Percentiles rank a stretch among this genome's conserved stretches.
These are phyloP conservation scores for Andrena hattorfiana DNA, from an alignment of 2,888 invertebrate genomes.

Conservation along the genomic window DNA sequence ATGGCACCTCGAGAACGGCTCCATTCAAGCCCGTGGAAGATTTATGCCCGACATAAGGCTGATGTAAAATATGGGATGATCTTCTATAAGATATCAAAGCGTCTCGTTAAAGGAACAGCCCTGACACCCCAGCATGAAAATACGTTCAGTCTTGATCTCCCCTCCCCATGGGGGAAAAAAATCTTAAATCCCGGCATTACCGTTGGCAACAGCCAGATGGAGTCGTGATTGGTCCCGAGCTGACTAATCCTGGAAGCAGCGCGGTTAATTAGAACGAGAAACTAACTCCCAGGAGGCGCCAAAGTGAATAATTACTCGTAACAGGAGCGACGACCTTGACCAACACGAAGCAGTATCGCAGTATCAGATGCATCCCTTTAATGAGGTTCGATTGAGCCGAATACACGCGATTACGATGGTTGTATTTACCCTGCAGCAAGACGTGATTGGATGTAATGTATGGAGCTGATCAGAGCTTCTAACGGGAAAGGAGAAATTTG, in stretches of 20 bases:
- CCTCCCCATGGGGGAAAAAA: neutral
- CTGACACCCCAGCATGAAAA: neutral
- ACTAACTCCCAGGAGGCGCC: constrained; percentile 26
- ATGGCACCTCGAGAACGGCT: neutral
- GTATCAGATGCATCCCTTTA: constrained; percentile 37
- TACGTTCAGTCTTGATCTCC: neutral
- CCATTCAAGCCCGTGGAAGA: neutral
- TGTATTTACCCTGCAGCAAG: constrained; percentile 1
- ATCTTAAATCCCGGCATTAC: neutral
- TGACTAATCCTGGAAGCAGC: neutral
- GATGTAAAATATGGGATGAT: neutral
- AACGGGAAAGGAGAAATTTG: too few species aligned
- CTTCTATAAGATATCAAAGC: neutral
- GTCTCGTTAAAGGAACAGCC: constrained; percentile 5
- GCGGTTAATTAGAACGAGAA: constrained; percentile 27
- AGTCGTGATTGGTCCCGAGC: constrained; percentile 17
- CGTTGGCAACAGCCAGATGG: neutral
- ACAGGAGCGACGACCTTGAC: constrained; percentile 16
- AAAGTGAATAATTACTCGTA: constrained; percentile 48
- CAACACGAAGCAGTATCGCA: constrained; percentile 6
- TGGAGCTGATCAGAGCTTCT: neutral
- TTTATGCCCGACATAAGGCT: neutral
- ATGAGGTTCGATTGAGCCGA: constrained; percentile 14
- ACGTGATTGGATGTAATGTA: neutral
- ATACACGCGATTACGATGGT: constrained; percentile 22